Percentiles rank a stretch among this genome's conserved stretches.
These are phyloP conservation scores for Chloroclysta siterata DNA, from an alignment of 2,888 invertebrate species.

Conservation along the genomic window DNA sequence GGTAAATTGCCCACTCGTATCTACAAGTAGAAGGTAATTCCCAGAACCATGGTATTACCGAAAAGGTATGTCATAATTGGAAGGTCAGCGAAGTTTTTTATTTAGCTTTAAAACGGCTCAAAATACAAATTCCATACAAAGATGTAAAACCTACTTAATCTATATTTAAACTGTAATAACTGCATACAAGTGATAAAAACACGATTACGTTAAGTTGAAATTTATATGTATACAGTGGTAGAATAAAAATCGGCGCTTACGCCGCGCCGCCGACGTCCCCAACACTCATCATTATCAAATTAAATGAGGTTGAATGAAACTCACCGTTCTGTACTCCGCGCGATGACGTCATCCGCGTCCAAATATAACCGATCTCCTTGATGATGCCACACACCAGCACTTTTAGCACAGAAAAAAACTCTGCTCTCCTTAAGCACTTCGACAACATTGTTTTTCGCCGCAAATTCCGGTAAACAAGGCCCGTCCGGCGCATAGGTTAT, in stretches of 20 bases:
- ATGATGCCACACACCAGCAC: slow-evolving; percentile 66
- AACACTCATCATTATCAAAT: slow-evolving; percentile 17
- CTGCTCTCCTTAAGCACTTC: slow-evolving; percentile 56
- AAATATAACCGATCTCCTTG: slow-evolving; percentile 73
- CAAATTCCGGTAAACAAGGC: slow-evolving; percentile 51
- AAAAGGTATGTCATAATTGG: background rate
- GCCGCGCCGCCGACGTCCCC: background rate
- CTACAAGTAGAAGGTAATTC: too few species aligned
- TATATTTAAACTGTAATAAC: too few species aligned
- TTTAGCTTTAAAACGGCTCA: too few species aligned
- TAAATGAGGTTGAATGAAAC: slow-evolving; percentile 42
- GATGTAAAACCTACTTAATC: too few species aligned
- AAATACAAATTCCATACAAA: too few species aligned
- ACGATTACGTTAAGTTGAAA: too few species aligned
- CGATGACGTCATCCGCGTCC: slow-evolving; percentile 76
- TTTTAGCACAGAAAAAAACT: slow-evolving; percentile 71
- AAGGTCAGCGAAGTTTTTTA: background rate
- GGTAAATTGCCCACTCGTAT: background rate
- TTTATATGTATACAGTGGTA: background rate
- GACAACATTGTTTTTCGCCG: slow-evolving; percentile 53
- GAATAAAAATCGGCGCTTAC: slow-evolving; percentile 10
- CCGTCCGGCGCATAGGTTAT: slow-evolving; percentile 62
- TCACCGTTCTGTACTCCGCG: slow-evolving; percentile 55
- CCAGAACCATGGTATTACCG: background rate
- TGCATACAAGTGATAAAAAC: too few species aligned